A percentile compares a stretch with the other conserved stretches of the same genome.
Conservation (phyloP, 2,797 vertebrate genomes). For the Malacoraja senta region DNA sequence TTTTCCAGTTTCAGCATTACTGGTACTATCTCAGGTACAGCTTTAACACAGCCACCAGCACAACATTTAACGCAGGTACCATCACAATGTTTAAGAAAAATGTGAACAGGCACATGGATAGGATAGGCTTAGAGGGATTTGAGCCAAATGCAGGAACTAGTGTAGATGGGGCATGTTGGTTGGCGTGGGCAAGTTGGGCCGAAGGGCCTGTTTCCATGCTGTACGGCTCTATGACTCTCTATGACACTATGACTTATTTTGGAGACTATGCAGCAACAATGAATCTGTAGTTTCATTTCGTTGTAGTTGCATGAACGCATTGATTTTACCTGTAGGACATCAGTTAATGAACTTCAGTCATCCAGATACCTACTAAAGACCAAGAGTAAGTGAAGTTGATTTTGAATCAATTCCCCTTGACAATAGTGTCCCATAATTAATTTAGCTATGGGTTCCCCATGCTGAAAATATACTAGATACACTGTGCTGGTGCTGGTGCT, state of each 20-base stretch:
- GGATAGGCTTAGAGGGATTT: no score
- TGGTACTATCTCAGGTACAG: no score
- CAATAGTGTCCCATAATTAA: background rate
- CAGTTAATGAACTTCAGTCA: no score
- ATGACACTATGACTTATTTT: background rate
- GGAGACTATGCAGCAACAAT: background rate
- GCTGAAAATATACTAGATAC: background rate
- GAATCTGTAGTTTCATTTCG: background rate
- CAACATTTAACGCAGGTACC: no score
- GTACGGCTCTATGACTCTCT: no score
- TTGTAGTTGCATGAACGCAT: background rate
- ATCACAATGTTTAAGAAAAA: no score
- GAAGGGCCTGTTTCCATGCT: no score
- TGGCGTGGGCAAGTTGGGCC: no score
- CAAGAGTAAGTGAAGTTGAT: background rate
- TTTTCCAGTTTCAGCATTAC: background rate
- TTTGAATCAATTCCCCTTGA: background rate
- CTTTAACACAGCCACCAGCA: no score
- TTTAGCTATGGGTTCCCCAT: background rate
- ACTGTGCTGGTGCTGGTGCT: background rate
- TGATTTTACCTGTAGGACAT: background rate
- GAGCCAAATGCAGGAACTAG: no score
- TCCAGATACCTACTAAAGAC: background rate
- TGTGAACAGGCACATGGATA: no score
- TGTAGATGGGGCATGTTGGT: no score